A percentile compares a stretch with the other conserved stretches of the same genome.
These are phyloP conservation scores for Drosophila atroscutellata DNA, from an alignment of 2,888 invertebrate genomes.

Conservation along the genomic window DNA sequence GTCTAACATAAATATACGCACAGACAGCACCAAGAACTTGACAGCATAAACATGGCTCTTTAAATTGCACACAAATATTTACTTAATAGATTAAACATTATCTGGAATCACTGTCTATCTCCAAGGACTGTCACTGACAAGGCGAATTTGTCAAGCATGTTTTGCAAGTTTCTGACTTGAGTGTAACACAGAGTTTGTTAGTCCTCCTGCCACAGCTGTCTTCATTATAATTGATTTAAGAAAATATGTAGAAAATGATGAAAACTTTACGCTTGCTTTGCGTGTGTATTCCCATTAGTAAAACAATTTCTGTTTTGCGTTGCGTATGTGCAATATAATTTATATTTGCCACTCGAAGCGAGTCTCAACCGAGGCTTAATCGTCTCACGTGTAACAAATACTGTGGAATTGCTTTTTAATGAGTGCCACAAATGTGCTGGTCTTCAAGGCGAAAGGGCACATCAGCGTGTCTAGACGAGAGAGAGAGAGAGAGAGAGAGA, in stretches of 20 bases:
- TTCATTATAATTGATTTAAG: not conserved
- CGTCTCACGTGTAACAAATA: conserved; percentile 41
- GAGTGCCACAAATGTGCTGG: conserved; percentile 26
- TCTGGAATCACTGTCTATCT: not conserved
- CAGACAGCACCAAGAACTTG: not conserved
- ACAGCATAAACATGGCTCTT: not conserved
- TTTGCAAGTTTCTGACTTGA: not conserved
- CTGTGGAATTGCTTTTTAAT: conserved; percentile 68
- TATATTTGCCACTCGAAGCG: conserved; percentile 30
- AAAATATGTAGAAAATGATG: not conserved
- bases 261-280: not conserved
- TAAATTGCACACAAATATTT: not conserved
- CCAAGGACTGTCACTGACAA: not conserved
- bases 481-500: too few relatives aligned
- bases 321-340: conserved; percentile 60
- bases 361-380: not conserved
- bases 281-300: not conserved
- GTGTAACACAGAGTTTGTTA: not conserved
- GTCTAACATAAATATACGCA: not conserved
- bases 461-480: conserved; percentile 18
- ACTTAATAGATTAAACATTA: not conserved
- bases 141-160: not conserved
- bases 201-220: not conserved
- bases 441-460: not conserved
- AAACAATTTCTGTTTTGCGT: conserved; percentile 24